Percentiles rank a stretch among this genome's conserved stretches.
These are phyloP conservation scores for Acrobasis repandana DNA, from an alignment of 2,888 invertebrate genomes.

Conservation along the genomic window DNA sequence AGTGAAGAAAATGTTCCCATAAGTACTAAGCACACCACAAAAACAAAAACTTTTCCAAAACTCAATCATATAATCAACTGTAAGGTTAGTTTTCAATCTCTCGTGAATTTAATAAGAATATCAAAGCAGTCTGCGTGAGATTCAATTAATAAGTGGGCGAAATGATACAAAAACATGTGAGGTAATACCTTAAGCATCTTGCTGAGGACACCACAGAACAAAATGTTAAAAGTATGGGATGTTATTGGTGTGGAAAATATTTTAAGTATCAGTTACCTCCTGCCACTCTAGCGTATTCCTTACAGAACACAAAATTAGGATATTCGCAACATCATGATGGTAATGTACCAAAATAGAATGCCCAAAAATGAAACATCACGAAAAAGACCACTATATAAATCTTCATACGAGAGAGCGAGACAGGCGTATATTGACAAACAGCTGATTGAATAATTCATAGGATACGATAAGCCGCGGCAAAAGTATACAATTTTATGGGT, in stretches of 20 bases:
- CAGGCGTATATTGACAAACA: constrained; percentile 72
- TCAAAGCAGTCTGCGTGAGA: neutral
- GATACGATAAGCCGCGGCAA: constrained; percentile 31
- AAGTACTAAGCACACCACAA: too few relatives aligned
- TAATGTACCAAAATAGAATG: constrained; percentile 81
- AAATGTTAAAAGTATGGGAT: constrained; percentile 8
- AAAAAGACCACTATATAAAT: constrained; percentile 62
- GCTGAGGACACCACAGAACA: neutral
- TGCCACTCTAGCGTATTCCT: constrained; percentile 55
- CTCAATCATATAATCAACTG: neutral
- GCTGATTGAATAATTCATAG: constrained; percentile 61
- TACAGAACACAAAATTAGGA: constrained; percentile 69
- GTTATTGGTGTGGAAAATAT: constrained; percentile 15
- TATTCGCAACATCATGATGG: constrained; percentile 77
- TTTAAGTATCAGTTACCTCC: constrained; percentile 54
- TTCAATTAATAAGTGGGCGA: constrained; percentile 4
- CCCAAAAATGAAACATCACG: constrained; percentile 74
- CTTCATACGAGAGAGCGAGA: constrained; percentile 60
- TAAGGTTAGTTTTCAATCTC: constrained; percentile 3
- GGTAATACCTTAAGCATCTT: constrained; percentile 20
- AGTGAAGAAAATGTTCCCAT: neutral
- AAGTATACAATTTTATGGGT: constrained; percentile 26
- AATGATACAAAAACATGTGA: constrained; percentile 9
- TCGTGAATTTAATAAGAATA: neutral
- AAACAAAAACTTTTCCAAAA: neutral